These are phyloP conservation scores for Pitangus sulphuratus DNA, from an alignment of 2,797 vertebrate species.

Conservation along the genomic window DNA sequence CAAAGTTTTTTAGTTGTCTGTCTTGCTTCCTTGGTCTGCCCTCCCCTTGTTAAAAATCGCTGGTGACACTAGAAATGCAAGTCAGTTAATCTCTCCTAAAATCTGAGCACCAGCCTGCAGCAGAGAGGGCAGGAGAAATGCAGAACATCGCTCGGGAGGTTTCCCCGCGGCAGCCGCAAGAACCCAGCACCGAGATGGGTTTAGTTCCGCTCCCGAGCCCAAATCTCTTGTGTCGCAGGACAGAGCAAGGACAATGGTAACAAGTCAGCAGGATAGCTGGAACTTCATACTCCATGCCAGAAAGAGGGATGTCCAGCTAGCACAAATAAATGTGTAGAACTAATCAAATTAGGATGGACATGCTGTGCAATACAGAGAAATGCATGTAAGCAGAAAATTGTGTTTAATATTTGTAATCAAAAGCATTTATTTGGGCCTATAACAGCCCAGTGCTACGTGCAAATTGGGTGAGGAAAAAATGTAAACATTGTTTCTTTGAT, in stretches of 20 bases:
- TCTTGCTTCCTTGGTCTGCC: slow-evolving; percentile 40
- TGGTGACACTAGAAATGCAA: slow-evolving; percentile 43
- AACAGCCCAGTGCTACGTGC: slow-evolving; percentile 22
- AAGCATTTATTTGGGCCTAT: slow-evolving; percentile 61
- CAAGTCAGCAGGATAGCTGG: slow-evolving; percentile 69
- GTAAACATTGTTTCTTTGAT: slow-evolving; percentile 60
- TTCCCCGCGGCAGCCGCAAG: neutral
- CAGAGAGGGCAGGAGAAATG: neutral
- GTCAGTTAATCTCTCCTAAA: slow-evolving; percentile 53
- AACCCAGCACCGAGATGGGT: slow-evolving; percentile 17
- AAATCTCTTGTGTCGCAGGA: slow-evolving; percentile 11
- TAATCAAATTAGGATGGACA: slow-evolving; percentile 75
- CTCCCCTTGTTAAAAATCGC: neutral
- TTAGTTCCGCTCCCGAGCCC: slow-evolving; percentile 57
- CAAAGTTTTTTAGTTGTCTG: slow-evolving; percentile 10
- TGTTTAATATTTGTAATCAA: slow-evolving; percentile 72
- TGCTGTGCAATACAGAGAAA: slow-evolving; percentile 74
- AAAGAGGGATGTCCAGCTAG: slow-evolving; percentile 61
- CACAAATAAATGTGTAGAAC: slow-evolving; percentile 73
- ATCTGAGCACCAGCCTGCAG: slow-evolving; percentile 29
- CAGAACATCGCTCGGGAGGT: neutral
- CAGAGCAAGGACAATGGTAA: slow-evolving; percentile 56
- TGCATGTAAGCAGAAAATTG: slow-evolving; percentile 74
- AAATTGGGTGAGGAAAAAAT: slow-evolving; percentile 50
- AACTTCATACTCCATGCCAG: slow-evolving; percentile 58